A percentile compares a stretch with the other conserved stretches of the same genome.
Evolutionary conservation across 2,888 invertebrate genomes (phyloP).

Genomic region (Omphaloscelis lunosa): DNA sequence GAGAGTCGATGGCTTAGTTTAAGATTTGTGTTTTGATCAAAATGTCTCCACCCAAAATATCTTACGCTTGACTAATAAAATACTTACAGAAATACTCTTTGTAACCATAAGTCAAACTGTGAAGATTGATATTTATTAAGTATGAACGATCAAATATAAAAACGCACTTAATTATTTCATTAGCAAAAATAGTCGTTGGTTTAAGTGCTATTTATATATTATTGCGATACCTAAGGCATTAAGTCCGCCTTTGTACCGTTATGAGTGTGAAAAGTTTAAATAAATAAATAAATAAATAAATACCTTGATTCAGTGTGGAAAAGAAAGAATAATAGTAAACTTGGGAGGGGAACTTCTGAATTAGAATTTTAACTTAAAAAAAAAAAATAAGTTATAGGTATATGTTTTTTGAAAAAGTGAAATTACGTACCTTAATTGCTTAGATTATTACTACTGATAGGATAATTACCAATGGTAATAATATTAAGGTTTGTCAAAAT

Average conservation of each 20-base stretch:
- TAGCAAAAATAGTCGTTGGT: not conserved
- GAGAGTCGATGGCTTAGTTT: not conserved
- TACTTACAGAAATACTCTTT: not conserved
- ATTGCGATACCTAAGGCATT: no score
- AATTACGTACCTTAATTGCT: not conserved
- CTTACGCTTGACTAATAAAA: not conserved
- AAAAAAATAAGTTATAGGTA: not conserved
- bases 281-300: no score
- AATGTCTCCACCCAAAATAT: not conserved
- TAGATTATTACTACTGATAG: not conserved
- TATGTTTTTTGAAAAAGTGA: not conserved
- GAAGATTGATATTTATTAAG: not conserved
- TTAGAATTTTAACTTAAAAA: not conserved
- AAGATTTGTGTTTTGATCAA: not conserved
- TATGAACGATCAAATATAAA: not conserved
- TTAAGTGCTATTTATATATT: not conserved
- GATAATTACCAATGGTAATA: not conserved
- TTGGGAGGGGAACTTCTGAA: not conserved
- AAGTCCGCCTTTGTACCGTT: no score
- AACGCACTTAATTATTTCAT: not conserved
- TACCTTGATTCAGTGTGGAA: not conserved
- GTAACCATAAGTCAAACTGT: not conserved
- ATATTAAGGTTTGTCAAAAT: not conserved
- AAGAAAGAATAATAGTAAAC: not conserved
- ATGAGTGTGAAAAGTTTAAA: no score